Base-by-base conservation (phyloP, 2,797 vertebrate species). In the Sebastiscus albofasciatus region DNA sequence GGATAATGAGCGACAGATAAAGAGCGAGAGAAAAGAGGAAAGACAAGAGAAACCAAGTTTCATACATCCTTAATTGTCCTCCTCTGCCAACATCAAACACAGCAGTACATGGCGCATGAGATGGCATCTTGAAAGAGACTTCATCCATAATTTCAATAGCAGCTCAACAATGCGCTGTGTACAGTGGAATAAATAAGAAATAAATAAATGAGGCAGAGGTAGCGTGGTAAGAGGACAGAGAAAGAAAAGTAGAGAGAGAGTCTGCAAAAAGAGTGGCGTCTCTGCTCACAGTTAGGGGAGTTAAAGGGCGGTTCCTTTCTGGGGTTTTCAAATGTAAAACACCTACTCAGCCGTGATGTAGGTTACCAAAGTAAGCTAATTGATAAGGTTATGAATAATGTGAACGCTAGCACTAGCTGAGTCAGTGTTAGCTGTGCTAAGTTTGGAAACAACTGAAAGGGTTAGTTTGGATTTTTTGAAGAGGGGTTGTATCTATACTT, bases 91-190 rank as follows among this genome's bases (percentile, higher is more conserved):
- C 79, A 87, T 91, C 90, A 91, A 92, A 90, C 80, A 70, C 55
- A 54, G 74, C 65, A 55, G 58, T 22, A 18, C 75, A 33, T 58
- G 61, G 31, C 8, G 24, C 71, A 24, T 61, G 79, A 69, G 72
- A 80, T 46, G 69, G 61, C 72, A 29, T 77, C 84, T 86, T 89
- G 75, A 93, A 93, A 92, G 85, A 83, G 89, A 92, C 87, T 85
- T 79, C 85, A 89, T 87, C 81, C 81, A 85, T 79, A 80, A 83
- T 76, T 90, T 86, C 66, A 81, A 72, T 83, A 74, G 52, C 68
- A 79, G 67, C 60, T 60, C 71, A 69, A 84, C 80, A 79, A 79
- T 62, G 67, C 75, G 67, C 67, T 72, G 26, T 86, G 66, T 79
- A 65, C 74, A 72, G 70, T 75, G 71, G 56, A 81, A 78, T 85